Base-by-base conservation (phyloP, 1,140 invertebrate genomes). In the Ephestia elutella region DNA sequence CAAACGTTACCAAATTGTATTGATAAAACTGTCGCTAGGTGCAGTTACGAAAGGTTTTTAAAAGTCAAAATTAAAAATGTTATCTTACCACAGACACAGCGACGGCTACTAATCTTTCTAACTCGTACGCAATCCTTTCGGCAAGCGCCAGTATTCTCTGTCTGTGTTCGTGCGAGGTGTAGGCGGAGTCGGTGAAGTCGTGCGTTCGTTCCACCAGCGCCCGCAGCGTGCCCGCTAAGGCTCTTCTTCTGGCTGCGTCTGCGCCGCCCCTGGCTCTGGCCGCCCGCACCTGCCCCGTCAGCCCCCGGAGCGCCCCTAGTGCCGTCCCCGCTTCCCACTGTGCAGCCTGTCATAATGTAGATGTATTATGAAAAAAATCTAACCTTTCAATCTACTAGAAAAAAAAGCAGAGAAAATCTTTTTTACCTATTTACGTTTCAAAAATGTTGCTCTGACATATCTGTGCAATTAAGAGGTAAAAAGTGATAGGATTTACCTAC, bases 141-240 rank as follows among this genome's bases (percentile, higher is more conserved):
- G 95, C 96, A n/a, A 97, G 92, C 49, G 96, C 90, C 0, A 99
- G 90, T 71, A 99, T 98, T 79, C 96, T 96, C 89, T 99, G 97
- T 56, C 98, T 92, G 88, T 99, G 96, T 73, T 99, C 96, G 89
- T 99, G 97, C 70, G 93, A 96, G 32, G 98, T 99, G 88, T 99
- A 99, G 56, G 98, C 97, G 58, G 98, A 99, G 89, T 99, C 98
- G 10, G 98, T 99, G 89, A 99, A 99, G 87, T 99, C 98, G 89
- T 99, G 97, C 56, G 96, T 98, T 71, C 97, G 93, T 88, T 99
- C 98, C 28, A 98, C 93, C 17, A 99, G 93, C 32, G 95, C 93
- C 59, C 99, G 97, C 70, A 99, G 91, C 25, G 96, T 95, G 63
- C 92, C 82, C 0, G 93, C 92, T 17, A 99, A 90, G 20, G 96